Evolutionary conservation across 2,797 vertebrate genomes (phyloP), one percentile per base, ranked within the genome.

Genomic region (Diceros bicornis): DNA sequence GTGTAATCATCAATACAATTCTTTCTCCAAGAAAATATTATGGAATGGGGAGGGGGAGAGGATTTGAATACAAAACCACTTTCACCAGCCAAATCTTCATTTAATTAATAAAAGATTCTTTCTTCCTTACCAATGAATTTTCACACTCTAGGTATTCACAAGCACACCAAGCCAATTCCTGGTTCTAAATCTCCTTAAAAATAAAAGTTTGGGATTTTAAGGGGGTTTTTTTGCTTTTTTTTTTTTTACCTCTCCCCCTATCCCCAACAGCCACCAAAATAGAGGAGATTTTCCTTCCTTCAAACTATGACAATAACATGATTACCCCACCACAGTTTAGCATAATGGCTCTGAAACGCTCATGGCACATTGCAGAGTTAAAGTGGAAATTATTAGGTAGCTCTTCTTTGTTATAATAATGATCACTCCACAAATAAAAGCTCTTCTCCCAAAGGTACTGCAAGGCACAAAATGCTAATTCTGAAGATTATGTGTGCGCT

Each of bases 401-500:
- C 98, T 99, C 98, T 98, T 99, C 99, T 99, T 99, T 99, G 98
- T 99, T 99, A 99, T 99, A 99, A 99, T 99, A 99, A 99, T 99
- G 98, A 99, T 99, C 99, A 99, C 98, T 99, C 99, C 98, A 99
- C 99, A 99, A 99, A 99, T 99, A 99, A 99, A 99, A 99, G 98
- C 99, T 99, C 99, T 98, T 99, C 99, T 99, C 99, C 99, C 99
- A 99, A 99, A 99, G 99, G 99, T 99, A 98, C 98, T 98, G 98
- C 98, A 98, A 98, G 99, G 99, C 98, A 97, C 99, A 98, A 99
- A 99, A 99, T 99, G 99, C 99, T 99, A 99, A 99, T 99, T 99
- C 99, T 98, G 98, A 99, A 99, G 99, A 99, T 99, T 99, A 99
- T 99, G 99, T 99, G 99, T 98, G 98, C 97, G 98, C 99, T 99